Evolutionary conservation across 2,888 invertebrate species (phyloP).

Genomic region (Brenthis hecate): DNA sequence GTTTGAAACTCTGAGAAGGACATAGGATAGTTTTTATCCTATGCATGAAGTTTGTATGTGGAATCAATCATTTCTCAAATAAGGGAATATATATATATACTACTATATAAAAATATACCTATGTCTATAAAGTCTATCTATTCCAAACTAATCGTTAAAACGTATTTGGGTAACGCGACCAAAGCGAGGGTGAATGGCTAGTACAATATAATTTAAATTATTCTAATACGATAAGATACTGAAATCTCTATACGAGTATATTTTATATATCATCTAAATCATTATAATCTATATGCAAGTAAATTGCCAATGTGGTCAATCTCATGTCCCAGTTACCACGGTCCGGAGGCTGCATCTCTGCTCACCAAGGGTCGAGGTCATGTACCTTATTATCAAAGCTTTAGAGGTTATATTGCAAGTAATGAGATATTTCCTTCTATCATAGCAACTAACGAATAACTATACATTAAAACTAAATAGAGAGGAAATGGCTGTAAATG

Average conservation of each 20-base stretch:
- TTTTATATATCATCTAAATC: slow-evolving; percentile 33
- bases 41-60: no score
- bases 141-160: no score
- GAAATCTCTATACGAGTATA: background rate
- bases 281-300: slow-evolving; percentile 37
- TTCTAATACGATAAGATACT: no score
- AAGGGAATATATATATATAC: no score
- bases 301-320: slow-evolving; percentile 39
- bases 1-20: no score
- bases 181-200: no score
- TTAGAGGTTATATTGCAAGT: slow-evolving; percentile 25
- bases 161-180: no score
- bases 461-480: slow-evolving; percentile 34
- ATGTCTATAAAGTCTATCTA: no score
- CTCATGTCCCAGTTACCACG: slow-evolving; percentile 42
- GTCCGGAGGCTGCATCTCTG: slow-evolving; percentile 22
- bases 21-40: no score
- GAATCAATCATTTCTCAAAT: no score
- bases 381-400: slow-evolving; percentile 17
- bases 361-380: slow-evolving; percentile 13
- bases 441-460: slow-evolving; percentile 37
- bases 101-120: no score
- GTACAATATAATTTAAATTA: no score
- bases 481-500: slow-evolving; percentile 35
- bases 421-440: slow-evolving; percentile 33